Evolutionary conservation across 2,113 vertebrate species (phyloP).

Genomic region (Nesogale talazaci): DNA sequence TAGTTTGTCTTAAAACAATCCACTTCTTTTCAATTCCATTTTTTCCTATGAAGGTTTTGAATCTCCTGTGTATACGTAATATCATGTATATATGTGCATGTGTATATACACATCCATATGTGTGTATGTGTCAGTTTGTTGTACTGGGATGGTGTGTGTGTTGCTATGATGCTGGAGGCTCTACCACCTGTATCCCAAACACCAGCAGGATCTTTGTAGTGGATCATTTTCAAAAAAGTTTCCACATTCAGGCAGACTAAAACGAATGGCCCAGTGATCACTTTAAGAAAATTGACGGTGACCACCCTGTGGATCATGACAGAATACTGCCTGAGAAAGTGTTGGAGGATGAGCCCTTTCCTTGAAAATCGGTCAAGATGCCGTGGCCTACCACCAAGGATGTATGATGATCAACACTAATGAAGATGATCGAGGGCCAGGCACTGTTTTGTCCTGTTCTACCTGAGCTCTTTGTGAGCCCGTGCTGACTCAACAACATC

Average conservation of each 20-base stretch:
- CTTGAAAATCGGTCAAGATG: background rate
- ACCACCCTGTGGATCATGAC: background rate
- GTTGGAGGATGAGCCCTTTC: background rate
- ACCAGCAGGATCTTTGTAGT: background rate
- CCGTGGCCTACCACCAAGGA: background rate
- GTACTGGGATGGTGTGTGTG: background rate
- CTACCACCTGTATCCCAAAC: too few species aligned
- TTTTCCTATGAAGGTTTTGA: too few species aligned
- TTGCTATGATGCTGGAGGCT: background rate
- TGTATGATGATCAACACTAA: background rate
- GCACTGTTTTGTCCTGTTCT: background rate
- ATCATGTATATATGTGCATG: too few species aligned
- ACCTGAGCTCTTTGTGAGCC: too few species aligned
- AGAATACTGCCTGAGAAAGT: background rate
- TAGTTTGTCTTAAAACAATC: too few species aligned
- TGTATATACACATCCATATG: too few species aligned
- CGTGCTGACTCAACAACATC: background rate
- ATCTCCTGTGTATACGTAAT: too few species aligned
- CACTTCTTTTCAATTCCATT: too few species aligned
- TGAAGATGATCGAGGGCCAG: background rate
- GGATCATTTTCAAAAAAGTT: background rate
- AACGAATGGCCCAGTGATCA: background rate
- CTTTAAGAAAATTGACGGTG: background rate
- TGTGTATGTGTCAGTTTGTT: too few species aligned
- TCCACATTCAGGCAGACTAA: background rate